Conservation (phyloP, 2,797 vertebrate genomes). For the Anabacerthia variegaticeps region DNA sequence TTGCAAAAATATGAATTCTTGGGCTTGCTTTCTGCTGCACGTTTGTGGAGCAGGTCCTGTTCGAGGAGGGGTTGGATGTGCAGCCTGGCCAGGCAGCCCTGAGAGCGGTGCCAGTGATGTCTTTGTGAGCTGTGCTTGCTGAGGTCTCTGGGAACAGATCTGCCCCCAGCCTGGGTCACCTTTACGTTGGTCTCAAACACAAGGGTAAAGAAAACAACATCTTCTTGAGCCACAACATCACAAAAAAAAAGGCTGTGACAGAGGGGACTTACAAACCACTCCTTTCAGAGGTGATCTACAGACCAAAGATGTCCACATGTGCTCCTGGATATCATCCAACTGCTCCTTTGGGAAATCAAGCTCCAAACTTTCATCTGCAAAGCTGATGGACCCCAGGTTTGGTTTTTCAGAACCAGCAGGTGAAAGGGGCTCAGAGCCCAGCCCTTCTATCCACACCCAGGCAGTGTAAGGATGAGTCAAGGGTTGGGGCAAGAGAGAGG, state of each 20-base stretch:
- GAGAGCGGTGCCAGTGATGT: accelerated
- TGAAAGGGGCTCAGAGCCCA: background rate
- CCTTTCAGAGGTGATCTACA: background rate
- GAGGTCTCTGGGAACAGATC: background rate
- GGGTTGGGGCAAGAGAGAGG: background rate
- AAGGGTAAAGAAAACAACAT: background rate
- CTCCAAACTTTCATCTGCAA: background rate
- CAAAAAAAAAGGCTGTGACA: background rate
- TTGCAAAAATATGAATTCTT: background rate
- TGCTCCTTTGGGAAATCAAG: background rate
- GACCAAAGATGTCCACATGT: background rate
- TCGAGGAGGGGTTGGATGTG: background rate
- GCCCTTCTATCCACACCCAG: no score
- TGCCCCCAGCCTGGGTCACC: background rate
- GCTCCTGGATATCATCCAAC: background rate
- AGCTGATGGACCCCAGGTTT: background rate
- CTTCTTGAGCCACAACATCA: background rate
- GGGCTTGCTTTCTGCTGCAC: background rate
- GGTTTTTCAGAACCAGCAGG: background rate
- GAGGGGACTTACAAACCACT: background rate
- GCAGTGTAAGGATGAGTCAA: background rate
- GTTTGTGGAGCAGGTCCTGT: background rate
- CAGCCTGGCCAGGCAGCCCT: background rate
- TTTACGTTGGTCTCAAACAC: background rate
- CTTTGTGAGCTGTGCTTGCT: background rate